Base-by-base conservation (phyloP, 2,113 vertebrate species). In the Neolamprologus tretocephalus region DNA sequence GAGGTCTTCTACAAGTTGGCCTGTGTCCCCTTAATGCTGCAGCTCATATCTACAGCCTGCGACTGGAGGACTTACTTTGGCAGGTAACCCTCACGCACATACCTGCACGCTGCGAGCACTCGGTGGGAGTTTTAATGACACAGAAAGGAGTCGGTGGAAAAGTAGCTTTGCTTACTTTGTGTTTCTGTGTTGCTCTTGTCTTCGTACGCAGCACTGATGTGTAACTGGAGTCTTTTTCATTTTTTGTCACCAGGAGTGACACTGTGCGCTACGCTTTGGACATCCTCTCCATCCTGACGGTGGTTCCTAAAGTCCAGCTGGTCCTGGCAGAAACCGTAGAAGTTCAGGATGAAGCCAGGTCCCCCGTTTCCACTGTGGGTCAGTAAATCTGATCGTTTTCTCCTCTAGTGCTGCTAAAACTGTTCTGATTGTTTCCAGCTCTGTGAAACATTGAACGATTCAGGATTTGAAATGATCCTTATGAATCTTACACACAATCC, bases 11-110 rank as follows among this genome's bases (percentile, higher is more conserved):
- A 97, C 89, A 99, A 98, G 53, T 58, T 99, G 45, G 98, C 97
- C 87, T 99, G 98, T 23, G 97, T 99, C 4, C 98, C 98, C 5
- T 96, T 99, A 33, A 96, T 99, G 92, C 95, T 99, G 84, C 98
- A 99, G 94, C 98, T 99, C 83, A 98, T 99, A 87, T 99, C 98
- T 7, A 96, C 98, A 13, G 98, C 98, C 17, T 98, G 98, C 73
- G 98, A 98, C 93, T 99, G 98, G 98, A 98, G 98, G 91, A 99
- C 97, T 0, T 99, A 99, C 94, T 98, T 98, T 40, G 98, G 98
- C 93, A 97, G 98, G 98, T 99, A 95, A 73, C 17, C 1, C 33
- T 33, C 13, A 5, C 45, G 7, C 21, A 1, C 68, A 3, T 0
- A 26, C 33, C 8, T 10, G 37, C 14, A 26, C 8, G 5, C 21